Conservation (phyloP, 2,113 vertebrate species). For the Laticauda colubrina region DNA sequence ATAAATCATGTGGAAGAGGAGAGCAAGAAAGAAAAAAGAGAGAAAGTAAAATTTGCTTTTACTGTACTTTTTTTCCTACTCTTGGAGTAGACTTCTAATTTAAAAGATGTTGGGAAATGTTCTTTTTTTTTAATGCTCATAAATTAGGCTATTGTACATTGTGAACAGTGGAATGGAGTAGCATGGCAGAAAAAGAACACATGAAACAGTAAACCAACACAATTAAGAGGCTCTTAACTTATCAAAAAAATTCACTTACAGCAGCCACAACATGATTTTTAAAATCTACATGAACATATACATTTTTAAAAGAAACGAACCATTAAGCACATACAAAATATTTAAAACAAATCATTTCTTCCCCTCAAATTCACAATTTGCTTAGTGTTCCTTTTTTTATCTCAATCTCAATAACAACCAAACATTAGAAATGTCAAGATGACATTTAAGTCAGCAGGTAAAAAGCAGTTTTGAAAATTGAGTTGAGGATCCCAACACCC, state of each 20-base stretch:
- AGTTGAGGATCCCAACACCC: neutral
- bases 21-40: neutral
- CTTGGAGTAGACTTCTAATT: neutral
- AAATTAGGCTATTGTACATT: conserved; percentile 11
- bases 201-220: conserved; percentile 5
- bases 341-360: conserved; percentile 9
- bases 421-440: conserved; percentile 30
- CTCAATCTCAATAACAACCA: conserved; percentile 30
- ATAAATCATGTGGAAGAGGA: conserved; percentile 10
- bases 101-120: neutral
- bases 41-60: neutral
- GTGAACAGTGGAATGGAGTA: neutral
- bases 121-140: neutral
- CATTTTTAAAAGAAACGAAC: conserved; percentile 1
- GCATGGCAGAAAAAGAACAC: neutral
- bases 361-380: conserved; percentile 36
- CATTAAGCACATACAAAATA: conserved; percentile 54
- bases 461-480: conserved; percentile 16
- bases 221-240: neutral
- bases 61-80: neutral
- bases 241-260: conserved; percentile 17
- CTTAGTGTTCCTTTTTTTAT: neutral
- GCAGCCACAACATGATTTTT: conserved; percentile 33
- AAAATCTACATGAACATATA: conserved; percentile 42
- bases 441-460: neutral